These are phyloP conservation scores for Dolomedes plantarius DNA, from an alignment of 2,888 invertebrate species.

Conservation along the genomic window DNA sequence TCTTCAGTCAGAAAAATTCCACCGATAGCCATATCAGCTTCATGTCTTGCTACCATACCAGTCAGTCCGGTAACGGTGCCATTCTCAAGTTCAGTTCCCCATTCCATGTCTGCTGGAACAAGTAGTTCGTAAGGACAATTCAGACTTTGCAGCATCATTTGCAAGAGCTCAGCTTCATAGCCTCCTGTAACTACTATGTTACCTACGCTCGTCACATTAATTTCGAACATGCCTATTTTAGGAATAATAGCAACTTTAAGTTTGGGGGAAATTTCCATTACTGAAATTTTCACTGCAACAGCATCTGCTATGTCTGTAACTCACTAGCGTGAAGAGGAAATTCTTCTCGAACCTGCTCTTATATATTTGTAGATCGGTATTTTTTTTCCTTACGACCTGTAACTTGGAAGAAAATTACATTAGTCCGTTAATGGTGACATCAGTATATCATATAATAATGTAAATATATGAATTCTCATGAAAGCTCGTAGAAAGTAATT, in stretches of 20 bases:
- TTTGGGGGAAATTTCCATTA: too few species aligned
- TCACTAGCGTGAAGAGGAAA: too few species aligned
- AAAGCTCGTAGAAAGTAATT: too few species aligned
- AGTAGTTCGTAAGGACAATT: not conserved
- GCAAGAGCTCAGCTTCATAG: not conserved
- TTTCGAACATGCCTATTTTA: not conserved
- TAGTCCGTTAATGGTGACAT: too few species aligned
- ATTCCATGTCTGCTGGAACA: not conserved
- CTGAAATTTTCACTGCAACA: too few species aligned
- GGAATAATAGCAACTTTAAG: not conserved
- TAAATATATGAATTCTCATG: too few species aligned
- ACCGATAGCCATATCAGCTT: not conserved
- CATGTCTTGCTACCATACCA: not conserved
- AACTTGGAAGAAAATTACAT: too few species aligned
- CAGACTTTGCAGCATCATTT: not conserved
- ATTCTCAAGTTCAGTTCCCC: not conserved
- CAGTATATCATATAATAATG: too few species aligned
- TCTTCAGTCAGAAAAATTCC: not conserved
- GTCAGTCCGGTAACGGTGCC: not conserved
- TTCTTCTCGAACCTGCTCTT: too few species aligned
- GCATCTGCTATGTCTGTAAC: too few species aligned
- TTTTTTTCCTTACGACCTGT: too few species aligned
- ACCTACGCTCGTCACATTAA: not conserved
- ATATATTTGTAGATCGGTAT: too few species aligned
- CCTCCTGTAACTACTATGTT: not conserved